Evolutionary conservation across 2,888 invertebrate species (phyloP).

Genomic region (Clivina fossor): DNA sequence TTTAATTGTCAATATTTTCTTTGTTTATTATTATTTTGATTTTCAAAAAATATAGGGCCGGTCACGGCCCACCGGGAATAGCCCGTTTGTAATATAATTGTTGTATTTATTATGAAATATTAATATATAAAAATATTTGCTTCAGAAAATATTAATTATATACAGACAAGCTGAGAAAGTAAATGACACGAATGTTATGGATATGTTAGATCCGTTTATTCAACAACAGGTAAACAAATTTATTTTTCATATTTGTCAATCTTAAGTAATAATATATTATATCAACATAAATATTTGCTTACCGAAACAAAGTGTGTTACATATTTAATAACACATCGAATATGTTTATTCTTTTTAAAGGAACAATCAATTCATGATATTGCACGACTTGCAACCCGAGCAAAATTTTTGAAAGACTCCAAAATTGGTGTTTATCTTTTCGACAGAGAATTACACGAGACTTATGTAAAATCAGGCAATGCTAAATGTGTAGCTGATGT

Average conservation of each 20-base stretch:
- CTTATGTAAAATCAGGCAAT: slow-evolving; percentile 42
- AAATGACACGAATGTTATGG: slow-evolving; percentile 12
- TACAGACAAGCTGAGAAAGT: slow-evolving; percentile 9
- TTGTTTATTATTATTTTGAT: no score
- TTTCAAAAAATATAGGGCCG: no score
- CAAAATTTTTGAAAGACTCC: slow-evolving; percentile 42
- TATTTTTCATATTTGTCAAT: no score
- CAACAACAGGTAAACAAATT: slow-evolving; percentile 25
- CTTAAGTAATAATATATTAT: no score
- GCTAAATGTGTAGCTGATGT: slow-evolving; percentile 35
- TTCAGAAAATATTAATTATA: slow-evolving; percentile 16
- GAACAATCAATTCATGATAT: slow-evolving; percentile 48
- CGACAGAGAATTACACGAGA: slow-evolving; percentile 47
- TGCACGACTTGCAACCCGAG: slow-evolving; percentile 44
- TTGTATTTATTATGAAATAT: no score
- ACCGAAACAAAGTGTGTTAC: no score
- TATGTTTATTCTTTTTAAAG: no score
- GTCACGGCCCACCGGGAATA: no score
- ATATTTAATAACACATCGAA: no score
- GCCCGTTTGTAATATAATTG: no score
- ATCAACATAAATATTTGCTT: no score
- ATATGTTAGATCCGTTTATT: slow-evolving; percentile 25
- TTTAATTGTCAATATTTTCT: no score
- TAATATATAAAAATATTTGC: slow-evolving; percentile 7
- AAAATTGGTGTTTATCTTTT: slow-evolving; percentile 47